Conservation (phyloP, 1,140 invertebrate genomes). For the Anthonomus grandis region DNA sequence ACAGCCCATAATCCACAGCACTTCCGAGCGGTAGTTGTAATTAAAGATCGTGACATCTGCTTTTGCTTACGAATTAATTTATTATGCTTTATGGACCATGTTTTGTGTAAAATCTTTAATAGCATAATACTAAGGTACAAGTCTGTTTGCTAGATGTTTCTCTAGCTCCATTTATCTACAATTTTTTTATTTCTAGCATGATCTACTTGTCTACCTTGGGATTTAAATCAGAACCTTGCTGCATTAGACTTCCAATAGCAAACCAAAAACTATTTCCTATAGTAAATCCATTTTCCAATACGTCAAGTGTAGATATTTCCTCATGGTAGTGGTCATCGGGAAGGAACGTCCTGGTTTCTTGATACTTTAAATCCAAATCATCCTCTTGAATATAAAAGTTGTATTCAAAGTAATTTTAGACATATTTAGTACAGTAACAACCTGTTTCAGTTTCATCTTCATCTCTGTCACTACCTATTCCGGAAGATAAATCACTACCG, state of each 20-base stretch:
- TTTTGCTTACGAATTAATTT: too few species aligned
- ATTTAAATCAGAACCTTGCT: slow-evolving; percentile 87
- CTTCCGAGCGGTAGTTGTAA: too few species aligned
- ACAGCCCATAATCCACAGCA: too few species aligned
- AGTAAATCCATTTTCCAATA: slow-evolving; percentile 71
- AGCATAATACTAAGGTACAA: too few species aligned
- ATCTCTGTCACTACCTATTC: slow-evolving; percentile 32
- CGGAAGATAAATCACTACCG: slow-evolving; percentile 29
- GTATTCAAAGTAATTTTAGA: neutral
- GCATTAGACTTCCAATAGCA: slow-evolving; percentile 90
- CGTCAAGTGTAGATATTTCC: slow-evolving; percentile 31
- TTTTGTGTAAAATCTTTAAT: too few species aligned
- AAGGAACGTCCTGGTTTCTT: neutral
- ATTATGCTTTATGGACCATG: too few species aligned
- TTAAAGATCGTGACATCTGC: too few species aligned
- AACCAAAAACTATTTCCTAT: slow-evolving; percentile 87
- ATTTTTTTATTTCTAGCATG: slow-evolving; percentile 2
- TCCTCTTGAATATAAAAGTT: neutral
- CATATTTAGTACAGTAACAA: neutral
- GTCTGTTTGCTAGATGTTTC: neutral
- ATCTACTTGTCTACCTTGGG: slow-evolving; percentile 63
- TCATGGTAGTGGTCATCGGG: neutral
- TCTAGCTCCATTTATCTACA: neutral
- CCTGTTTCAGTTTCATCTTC: slow-evolving; percentile 4
- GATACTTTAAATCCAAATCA: neutral